phyloP scores from a whole-genome alignment of 2,888 invertebrate species.

The Acronicta psi region DNA sequence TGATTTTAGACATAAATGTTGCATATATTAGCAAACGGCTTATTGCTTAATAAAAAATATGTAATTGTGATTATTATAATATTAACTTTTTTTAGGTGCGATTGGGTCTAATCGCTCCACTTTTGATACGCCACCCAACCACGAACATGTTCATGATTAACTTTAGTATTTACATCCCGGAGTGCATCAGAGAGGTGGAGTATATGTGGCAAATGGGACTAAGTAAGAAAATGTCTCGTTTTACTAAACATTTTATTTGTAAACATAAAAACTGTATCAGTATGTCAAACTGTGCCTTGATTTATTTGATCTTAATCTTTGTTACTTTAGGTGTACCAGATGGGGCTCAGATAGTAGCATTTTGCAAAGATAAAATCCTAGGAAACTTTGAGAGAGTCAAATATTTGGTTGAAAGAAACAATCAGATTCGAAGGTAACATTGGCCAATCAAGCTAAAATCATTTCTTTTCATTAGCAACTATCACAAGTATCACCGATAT shows the following conservation, averaged over 20 bases:
- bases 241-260: too few species aligned
- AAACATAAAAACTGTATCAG: too few species aligned
- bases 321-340: constrained; percentile 91
- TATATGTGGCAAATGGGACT: constrained; percentile 94
- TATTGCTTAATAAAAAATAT: too few species aligned
- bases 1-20: too few species aligned
- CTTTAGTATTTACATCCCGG: constrained; percentile 92
- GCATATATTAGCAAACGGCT: too few species aligned
- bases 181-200: constrained; percentile 94
- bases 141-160: constrained; percentile 92
- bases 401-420: constrained; percentile 90
- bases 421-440: constrained; percentile 83
- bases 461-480: too few species aligned
- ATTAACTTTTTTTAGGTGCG: constrained; percentile 87
- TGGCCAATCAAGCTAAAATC: too few species aligned
- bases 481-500: too few species aligned
- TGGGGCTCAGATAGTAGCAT: constrained; percentile 92
- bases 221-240: constrained; percentile 84
- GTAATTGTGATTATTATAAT: too few species aligned
- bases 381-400: constrained; percentile 90
- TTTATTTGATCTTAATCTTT: background rate
- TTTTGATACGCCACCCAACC: constrained; percentile 91
- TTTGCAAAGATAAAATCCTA: constrained; percentile 92
- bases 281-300: too few species aligned
- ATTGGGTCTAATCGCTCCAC: constrained; percentile 91